A percentile compares a stretch with the other conserved stretches of the same genome.
Evolutionary conservation across 2,797 vertebrate species (phyloP).

Genomic region (Tiaroga cobitis): DNA sequence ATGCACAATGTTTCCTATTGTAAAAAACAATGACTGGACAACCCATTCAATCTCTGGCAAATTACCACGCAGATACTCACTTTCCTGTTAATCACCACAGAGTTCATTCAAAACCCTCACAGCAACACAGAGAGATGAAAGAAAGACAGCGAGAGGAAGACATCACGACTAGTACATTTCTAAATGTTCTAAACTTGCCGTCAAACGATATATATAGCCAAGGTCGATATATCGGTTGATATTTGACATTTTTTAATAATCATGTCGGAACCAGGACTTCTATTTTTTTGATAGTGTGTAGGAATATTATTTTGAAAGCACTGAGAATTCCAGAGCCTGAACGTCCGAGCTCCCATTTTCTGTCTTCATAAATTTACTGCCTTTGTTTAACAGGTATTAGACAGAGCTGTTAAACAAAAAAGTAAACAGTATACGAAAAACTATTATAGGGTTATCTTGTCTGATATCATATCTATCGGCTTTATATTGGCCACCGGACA

Average conservation of each 20-base stretch:
- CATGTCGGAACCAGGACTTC: not conserved
- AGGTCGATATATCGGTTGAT: not conserved
- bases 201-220: not conserved
- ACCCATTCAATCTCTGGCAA: slow-evolving; percentile 20
- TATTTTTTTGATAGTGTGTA: not conserved
- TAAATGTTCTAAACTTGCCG: not conserved
- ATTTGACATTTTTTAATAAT: not conserved
- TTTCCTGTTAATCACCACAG: slow-evolving; percentile 61
- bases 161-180: not conserved
- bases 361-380: not conserved
- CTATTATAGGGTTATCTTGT: too few relatives aligned
- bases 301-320: not conserved
- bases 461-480: too few relatives aligned
- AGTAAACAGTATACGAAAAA: too few relatives aligned
- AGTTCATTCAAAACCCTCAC: slow-evolving; percentile 35
- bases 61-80: slow-evolving; percentile 57
- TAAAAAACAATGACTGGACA: slow-evolving; percentile 38
- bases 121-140: slow-evolving; percentile 1
- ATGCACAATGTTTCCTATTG: slow-evolving; percentile 40
- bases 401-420: too few relatives aligned
- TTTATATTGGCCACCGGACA: too few relatives aligned
- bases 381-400: too few relatives aligned
- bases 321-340: not conserved
- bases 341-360: not conserved
- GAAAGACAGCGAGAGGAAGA: not conserved